Conservation (phyloP, 2,113 vertebrate species). For the Tringa solitaria region DNA sequence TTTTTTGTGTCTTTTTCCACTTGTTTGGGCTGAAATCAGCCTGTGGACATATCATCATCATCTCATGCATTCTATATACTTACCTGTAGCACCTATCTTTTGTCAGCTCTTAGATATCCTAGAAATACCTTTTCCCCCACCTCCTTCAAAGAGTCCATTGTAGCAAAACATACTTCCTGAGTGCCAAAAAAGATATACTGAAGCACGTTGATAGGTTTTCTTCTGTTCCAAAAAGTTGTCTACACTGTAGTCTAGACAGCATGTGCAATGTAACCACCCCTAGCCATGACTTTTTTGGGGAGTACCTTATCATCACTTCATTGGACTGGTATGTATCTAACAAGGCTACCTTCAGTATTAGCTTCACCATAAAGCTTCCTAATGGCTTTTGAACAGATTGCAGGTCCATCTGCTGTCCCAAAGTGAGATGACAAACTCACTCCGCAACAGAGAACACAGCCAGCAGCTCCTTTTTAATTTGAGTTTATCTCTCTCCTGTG, state of each 20-base stretch:
- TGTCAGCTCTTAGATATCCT: neutral
- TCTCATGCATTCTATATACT: neutral
- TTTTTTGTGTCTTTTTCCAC: neutral
- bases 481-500: neutral
- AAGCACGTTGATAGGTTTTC: fast-evolving
- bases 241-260: neutral
- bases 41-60: neutral
- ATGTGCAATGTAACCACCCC: too few relatives aligned
- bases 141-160: neutral
- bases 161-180: neutral
- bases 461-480: neutral
- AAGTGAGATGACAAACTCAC: neutral
- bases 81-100: neutral
- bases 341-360: neutral
- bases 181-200: neutral
- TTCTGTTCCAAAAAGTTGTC: neutral
- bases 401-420: neutral
- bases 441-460: neutral
- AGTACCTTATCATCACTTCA: neutral
- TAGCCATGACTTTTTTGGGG: neutral
- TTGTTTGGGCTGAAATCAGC: neutral
- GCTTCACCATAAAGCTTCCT: neutral
- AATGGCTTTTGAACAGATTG: neutral
- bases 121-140: neutral
- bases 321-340: neutral